Evolutionary conservation across 2,113 vertebrate species (phyloP).

Genomic region (Prietella phreatophila): DNA sequence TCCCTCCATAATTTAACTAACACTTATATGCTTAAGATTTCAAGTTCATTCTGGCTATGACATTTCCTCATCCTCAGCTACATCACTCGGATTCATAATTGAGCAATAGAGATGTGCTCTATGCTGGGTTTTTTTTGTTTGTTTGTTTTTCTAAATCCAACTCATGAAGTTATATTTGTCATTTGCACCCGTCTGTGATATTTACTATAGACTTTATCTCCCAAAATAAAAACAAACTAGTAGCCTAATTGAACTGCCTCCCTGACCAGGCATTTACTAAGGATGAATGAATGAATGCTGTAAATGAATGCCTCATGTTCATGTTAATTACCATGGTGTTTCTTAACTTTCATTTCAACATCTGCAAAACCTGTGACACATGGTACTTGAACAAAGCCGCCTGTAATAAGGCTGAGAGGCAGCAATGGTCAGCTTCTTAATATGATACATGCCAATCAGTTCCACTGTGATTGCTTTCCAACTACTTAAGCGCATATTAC

Average conservation of each 20-base stretch:
- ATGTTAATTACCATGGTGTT: too few species aligned
- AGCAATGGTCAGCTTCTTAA: not conserved
- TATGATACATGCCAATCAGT: not conserved
- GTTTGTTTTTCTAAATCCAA: not conserved
- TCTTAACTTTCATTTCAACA: not conserved
- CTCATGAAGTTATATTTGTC: too few species aligned
- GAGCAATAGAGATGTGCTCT: not conserved
- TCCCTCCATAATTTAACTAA: not conserved
- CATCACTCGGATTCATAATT: not conserved
- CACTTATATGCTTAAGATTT: not conserved
- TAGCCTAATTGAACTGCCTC: too few species aligned
- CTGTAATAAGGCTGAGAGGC: not conserved
- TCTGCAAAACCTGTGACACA: not conserved
- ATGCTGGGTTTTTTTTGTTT: too few species aligned
- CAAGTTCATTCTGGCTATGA: not conserved
- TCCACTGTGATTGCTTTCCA: not conserved
- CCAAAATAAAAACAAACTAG: too few species aligned
- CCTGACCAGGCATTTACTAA: too few species aligned
- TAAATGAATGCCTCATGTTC: too few species aligned
- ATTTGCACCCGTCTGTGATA: too few species aligned
- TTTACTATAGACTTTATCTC: too few species aligned
- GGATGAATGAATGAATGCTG: too few species aligned
- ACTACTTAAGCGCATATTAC: constrained; percentile 27
- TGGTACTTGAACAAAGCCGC: not conserved
- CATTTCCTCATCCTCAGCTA: not conserved